phyloP scores from a whole-genome alignment of 2,888 invertebrate genomes.

The Cryptocephalus moraei region DNA sequence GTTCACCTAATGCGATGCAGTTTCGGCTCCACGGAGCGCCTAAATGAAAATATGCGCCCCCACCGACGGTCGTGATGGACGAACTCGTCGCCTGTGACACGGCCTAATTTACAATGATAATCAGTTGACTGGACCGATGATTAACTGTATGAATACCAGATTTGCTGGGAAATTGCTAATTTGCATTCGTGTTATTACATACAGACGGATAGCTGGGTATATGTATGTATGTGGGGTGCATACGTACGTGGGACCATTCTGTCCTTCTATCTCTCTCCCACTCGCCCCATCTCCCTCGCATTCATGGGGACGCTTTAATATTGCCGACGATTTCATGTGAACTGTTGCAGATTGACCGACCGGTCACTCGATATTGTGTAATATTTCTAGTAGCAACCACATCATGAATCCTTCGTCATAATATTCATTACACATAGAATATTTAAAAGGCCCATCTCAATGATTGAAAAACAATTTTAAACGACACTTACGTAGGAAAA shows the following conservation, averaged over 20 bases:
- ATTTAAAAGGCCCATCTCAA: not conserved
- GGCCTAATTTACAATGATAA: conserved; percentile 38
- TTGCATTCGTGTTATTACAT: conserved; percentile 22
- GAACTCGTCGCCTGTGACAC: conserved; percentile 13
- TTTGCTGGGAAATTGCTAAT: conserved; percentile 38
- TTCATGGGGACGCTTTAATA: too few species aligned
- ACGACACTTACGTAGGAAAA: too few species aligned
- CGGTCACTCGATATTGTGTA: too few species aligned
- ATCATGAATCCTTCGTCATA: not conserved
- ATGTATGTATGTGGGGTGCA: too few species aligned
- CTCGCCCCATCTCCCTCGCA: not conserved
- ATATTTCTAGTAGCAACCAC: too few species aligned
- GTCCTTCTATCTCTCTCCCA: too few species aligned
- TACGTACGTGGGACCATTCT: too few species aligned
- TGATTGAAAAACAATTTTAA: too few species aligned
- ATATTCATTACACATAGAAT: not conserved
- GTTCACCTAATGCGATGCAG: conserved; percentile 9
- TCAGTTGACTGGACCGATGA: conserved; percentile 40
- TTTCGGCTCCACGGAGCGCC: conserved; percentile 4
- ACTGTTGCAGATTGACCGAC: too few species aligned
- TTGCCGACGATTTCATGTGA: too few species aligned
- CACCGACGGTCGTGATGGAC: conserved; percentile 12
- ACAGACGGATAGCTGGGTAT: conserved; percentile 7
- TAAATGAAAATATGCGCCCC: conserved; percentile 13
- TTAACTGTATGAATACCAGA: conserved; percentile 41